Conservation (phyloP, 2,113 vertebrate species). For the Oenanthe melanoleuca region DNA sequence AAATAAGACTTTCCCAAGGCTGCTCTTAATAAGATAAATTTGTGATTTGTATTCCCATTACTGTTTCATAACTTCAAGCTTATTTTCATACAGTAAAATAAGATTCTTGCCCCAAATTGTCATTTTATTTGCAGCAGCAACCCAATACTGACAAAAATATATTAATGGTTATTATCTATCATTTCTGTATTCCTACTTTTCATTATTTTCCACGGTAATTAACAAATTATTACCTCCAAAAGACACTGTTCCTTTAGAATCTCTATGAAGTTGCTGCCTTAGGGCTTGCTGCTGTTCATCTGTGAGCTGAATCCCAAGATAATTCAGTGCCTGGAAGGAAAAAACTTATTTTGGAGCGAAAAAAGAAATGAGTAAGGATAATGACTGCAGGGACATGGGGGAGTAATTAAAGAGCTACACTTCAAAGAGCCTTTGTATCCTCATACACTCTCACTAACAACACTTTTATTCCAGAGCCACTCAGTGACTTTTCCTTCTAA, state of each 20-base stretch:
- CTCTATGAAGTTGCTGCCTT: slow-evolving; percentile 79
- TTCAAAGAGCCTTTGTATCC: slow-evolving; percentile 54
- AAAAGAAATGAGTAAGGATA: background rate
- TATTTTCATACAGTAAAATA: background rate
- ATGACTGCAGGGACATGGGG: slow-evolving; percentile 31
- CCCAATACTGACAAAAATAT: background rate
- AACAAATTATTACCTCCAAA: slow-evolving; percentile 82
- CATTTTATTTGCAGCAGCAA: background rate
- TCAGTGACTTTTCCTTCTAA: slow-evolving; percentile 26
- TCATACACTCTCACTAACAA: slow-evolving; percentile 12
- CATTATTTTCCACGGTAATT: background rate
- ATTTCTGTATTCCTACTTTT: background rate
- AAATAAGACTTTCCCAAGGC: background rate
- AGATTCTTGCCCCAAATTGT: background rate
- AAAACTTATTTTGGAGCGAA: slow-evolving; percentile 1
- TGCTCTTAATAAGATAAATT: background rate
- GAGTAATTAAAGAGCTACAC: slow-evolving; percentile 46
- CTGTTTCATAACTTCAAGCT: background rate
- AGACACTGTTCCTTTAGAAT: slow-evolving; percentile 81
- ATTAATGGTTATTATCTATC: background rate
- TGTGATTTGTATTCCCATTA: background rate
- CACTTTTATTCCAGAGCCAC: slow-evolving; percentile 36
- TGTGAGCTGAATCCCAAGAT: slow-evolving; percentile 85
- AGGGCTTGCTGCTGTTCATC: slow-evolving; percentile 82
- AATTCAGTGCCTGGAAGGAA: slow-evolving; percentile 82